Evolutionary conservation across 2,888 invertebrate species (phyloP), one percentile per base, ranked within the genome.

Genomic region (Coenonympha arcania): DNA sequence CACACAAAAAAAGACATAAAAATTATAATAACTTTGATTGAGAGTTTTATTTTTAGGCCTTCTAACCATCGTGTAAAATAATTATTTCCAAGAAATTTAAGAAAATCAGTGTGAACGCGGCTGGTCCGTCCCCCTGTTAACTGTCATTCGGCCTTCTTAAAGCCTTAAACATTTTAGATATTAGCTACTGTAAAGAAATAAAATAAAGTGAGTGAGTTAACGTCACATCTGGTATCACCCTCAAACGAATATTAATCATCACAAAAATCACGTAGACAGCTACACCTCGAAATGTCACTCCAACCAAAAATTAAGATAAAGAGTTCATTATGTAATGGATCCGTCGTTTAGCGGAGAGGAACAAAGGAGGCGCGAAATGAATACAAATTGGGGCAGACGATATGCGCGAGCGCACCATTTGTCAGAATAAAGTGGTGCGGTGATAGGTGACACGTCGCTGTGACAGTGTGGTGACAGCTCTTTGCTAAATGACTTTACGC

Each of bases 341-440:
- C 54, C 56, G 57, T 56, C 59, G 41, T 43, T 49, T 28, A 30
- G 51, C 16, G 34, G 31, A 44, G 28, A 43, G 52, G 52, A 55
- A 61, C 60, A 64, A 60, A 64, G 57, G 53, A 3, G 3, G 3
- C 9, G 24, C 39, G 9, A 22, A 39, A 13, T 39, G 39, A 55
- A 60, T 59, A 64, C 63, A 61, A 62, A 68, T 66, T 66, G 62
- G 60, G 55, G 54, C 59, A 51, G 48, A 54, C 54, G 59, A 62
- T 56, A 54, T 58, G 60, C 59, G 52, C 54, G 51, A 56, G 61
- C 59, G 52, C 47, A 60, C 64, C 69, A 59, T 69, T 68, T 68
- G 66, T 69, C 68, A 66, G 45, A 57, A 55, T 58, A 57, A 66
- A 68, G 60, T 66, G 64, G 58, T 56, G 51, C 48, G 42, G 49